Evolutionary conservation across 1,140 invertebrate species (phyloP), one percentile per base, ranked within the genome.

Genomic region (Epicauta chinensis): DNA sequence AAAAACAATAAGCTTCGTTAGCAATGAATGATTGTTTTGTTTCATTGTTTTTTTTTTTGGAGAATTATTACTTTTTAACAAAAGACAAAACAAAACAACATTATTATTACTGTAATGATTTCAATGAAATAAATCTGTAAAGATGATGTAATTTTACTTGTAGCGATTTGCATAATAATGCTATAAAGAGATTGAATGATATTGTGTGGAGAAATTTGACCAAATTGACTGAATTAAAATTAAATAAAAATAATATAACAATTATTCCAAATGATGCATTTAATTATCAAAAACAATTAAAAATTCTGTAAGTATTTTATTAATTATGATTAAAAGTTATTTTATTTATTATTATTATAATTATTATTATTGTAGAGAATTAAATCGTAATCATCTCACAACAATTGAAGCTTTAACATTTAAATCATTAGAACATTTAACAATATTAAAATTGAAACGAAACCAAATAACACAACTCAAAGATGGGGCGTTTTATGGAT

Each of bases 401-500:
- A 75, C 80, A 53, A 87, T 96, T 39, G 85, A 86, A 63, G 83
- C 83, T 45, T 74, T 94, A 16, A 83, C 82, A 38, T 93, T 96
- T 68, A 79, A 84, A 67, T 82, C 82, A 12, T 73, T 95, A 38
- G 75, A 78, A 34, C 80, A 80, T 54, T 68, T 96, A 23, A 77
- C 79, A 36, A 78, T 81, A 34, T 71, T 97, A 2, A 86, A 84
- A 64, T 72, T 97, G 13, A 84, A 84, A 63, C 79, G 82, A 56
- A 96, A 95, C 70, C 77, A 80, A 58, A 89, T 97, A 39, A 73
- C 76, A 15, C 76, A 75, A 53, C 75, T 95, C 36, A 79, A 81
- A 58, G 89, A 93, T 76, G 91, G 90, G 36, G 85, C 90, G 15
- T 95, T 97, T 73, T 93, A 81, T 77, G 87, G 86, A 38, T 79